Percentiles rank a stretch among this genome's conserved stretches.
Evolutionary conservation across 2,113 vertebrate genomes (phyloP).

Genomic region (Tychaedon coryphoeus): DNA sequence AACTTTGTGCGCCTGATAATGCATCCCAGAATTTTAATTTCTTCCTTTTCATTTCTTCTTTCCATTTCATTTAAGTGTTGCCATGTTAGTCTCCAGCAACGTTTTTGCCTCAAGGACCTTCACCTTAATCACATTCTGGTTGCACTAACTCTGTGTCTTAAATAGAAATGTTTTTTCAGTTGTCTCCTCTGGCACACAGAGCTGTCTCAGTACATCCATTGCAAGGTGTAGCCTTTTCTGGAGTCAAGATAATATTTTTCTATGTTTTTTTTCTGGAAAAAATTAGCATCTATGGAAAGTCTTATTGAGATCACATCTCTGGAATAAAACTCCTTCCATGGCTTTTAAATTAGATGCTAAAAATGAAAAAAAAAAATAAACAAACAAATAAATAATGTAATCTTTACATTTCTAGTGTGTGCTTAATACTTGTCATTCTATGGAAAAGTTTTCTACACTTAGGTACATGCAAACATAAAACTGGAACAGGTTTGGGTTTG

Average conservation of each 20-base stretch:
- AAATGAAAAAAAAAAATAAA: neutral
- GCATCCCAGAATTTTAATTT: neutral
- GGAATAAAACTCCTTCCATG: neutral
- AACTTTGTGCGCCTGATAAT: neutral
- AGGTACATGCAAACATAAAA: neutral
- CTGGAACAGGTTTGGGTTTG: neutral
- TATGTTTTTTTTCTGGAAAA: neutral
- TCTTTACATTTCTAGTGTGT: neutral
- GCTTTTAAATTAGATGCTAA: neutral
- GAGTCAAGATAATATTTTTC: neutral
- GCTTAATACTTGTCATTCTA: neutral
- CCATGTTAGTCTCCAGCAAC: neutral
- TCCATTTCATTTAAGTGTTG: neutral
- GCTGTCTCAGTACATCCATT: neutral
- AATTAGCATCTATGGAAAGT: neutral
- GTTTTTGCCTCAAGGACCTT: neutral
- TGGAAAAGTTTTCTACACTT: neutral
- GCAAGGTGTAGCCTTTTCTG: neutral
- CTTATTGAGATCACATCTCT: neutral
- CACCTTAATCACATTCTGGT: slow-evolving; percentile 3
- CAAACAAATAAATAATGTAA: neutral
- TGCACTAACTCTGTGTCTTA: neutral
- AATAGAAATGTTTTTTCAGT: neutral
- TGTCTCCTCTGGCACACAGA: neutral
- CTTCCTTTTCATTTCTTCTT: neutral